A percentile compares a stretch with the other conserved stretches of the same genome.
Evolutionary conservation across 2,797 vertebrate species (phyloP).

Genomic region (Meda fulgida): DNA sequence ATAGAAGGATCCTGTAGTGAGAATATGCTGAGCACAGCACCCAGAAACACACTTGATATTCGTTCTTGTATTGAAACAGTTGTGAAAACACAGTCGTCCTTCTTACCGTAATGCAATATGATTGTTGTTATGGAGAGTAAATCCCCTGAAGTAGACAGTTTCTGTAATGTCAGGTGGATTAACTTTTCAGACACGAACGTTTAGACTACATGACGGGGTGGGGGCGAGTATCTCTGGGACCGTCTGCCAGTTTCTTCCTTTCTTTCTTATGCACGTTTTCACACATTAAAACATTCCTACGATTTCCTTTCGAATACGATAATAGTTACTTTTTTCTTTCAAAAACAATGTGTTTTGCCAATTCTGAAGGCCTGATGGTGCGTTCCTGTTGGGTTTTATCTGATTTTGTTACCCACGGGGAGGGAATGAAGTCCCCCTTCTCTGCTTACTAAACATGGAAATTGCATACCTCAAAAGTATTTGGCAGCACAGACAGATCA

Average conservation of each 20-base stretch:
- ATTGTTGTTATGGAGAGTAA: constrained; percentile 59
- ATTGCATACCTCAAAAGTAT: constrained; percentile 37
- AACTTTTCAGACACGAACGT: constrained; percentile 53
- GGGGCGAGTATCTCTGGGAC: constrained; percentile 39
- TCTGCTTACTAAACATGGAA: constrained; percentile 46
- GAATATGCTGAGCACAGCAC: constrained; percentile 35
- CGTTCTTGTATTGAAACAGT: constrained; percentile 57
- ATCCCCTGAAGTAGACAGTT: constrained; percentile 50
- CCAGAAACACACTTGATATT: constrained; percentile 15
- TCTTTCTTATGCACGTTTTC: constrained; percentile 25
- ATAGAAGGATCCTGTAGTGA: constrained; percentile 5
- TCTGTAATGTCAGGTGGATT: constrained; percentile 39
- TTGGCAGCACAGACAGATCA: constrained; percentile 39
- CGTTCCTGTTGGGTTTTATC: constrained; percentile 44
- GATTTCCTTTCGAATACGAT: constrained; percentile 48
- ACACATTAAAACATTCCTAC: constrained; percentile 56
- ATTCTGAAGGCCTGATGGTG: constrained; percentile 18
- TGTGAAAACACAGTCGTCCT: constrained; percentile 62
- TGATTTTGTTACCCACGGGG: constrained; percentile 43
- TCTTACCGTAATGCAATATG: constrained; percentile 44
- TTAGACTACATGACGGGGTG: constrained; percentile 44
- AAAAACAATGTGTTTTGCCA: constrained; percentile 6
- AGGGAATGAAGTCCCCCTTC: constrained; percentile 16
- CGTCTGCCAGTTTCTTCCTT: constrained; percentile 42
- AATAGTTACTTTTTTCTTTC: constrained; percentile 28